Evolutionary conservation across 2,797 vertebrate species (phyloP), one percentile per base, ranked within the genome.

Genomic region (Nothura maculosa): DNA sequence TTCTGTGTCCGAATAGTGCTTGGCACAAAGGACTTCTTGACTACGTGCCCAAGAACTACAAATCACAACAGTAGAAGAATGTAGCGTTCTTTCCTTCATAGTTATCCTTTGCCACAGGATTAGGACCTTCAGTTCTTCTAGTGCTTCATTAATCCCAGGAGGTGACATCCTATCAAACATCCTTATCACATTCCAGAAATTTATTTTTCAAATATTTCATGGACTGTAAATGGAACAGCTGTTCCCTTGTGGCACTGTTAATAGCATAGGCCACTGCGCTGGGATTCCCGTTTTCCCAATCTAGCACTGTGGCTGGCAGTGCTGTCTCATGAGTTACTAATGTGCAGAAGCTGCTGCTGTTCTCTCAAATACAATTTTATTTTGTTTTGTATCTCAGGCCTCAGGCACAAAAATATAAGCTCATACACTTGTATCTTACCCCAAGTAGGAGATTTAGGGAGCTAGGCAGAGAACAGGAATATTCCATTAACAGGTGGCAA

Each of bases 11-110:
- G 43, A 58, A 55, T 1, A 9, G 20, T 2, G 9, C 32, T 60
- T 90, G 40, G 34, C 55, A 70, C 47, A 42, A 48, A 30, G 21
- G 8, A 3, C 22, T 34, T 61, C 48, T 50, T 20, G 3, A 4
- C 48, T 24, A 17, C 0, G 0, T 73, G 50, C n/a, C n/a, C 40
- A 6, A 0, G 0, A 8, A 16, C 36, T 22, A 20, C 32, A 55
- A n/a, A 66, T 54, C 20, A 54, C 36, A 90, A 58, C 17, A 48
- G n/a, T 25, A 6, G 5, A 61, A 10, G 16, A 60, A 11, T 9
- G 43, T 0, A 0, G 32, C 34, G 40, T 45, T 17, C 34, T 80
- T 94, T 66, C 36, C 16, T 76, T 85, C 77, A 50, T 27, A 76
- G 30, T 10, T 0, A 0, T 34, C 73, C 40, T 87, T 80, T 75